Evolutionary conservation across 1,140 invertebrate genomes (phyloP).

Genomic region (Orchestia grillus): DNA sequence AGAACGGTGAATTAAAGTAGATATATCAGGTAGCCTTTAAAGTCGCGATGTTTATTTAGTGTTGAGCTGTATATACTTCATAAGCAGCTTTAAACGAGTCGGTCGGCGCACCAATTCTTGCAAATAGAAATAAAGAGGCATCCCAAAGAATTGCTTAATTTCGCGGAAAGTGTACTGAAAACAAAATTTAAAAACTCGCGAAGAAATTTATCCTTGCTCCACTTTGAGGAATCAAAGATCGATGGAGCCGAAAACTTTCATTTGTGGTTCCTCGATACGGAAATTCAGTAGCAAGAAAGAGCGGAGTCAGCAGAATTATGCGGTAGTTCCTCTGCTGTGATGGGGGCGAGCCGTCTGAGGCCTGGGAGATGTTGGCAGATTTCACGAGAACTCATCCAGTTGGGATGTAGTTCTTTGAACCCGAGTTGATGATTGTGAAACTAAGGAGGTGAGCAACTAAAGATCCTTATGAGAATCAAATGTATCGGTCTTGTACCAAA

Average conservation of each 20-base stretch:
- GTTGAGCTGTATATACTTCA: too few relatives aligned
- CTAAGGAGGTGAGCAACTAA: not conserved
- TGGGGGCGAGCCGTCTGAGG: not conserved
- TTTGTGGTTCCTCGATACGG: slow-evolving; percentile 17
- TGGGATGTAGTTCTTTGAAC: not conserved
- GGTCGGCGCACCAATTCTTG: too few relatives aligned
- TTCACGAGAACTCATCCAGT: not conserved
- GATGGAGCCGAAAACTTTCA: slow-evolving; percentile 33
- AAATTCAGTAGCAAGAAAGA: not conserved
- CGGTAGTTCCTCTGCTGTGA: not conserved
- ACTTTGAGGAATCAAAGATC: slow-evolving; percentile 18
- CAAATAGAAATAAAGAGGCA: not conserved
- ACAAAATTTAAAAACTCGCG: not conserved
- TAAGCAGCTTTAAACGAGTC: too few relatives aligned
- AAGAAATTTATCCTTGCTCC: not conserved
- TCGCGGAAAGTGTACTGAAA: not conserved
- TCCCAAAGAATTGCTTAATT: not conserved
- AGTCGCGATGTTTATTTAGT: too few relatives aligned
- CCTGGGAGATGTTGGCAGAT: not conserved
- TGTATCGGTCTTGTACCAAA: not conserved
- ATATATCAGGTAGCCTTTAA: too few relatives aligned
- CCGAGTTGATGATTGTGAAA: not conserved
- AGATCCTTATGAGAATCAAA: not conserved
- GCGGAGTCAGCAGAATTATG: slow-evolving; percentile 24
- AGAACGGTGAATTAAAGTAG: too few relatives aligned